Base-by-base conservation (phyloP, 2,888 invertebrate genomes). In the Xestia ashworthii region DNA sequence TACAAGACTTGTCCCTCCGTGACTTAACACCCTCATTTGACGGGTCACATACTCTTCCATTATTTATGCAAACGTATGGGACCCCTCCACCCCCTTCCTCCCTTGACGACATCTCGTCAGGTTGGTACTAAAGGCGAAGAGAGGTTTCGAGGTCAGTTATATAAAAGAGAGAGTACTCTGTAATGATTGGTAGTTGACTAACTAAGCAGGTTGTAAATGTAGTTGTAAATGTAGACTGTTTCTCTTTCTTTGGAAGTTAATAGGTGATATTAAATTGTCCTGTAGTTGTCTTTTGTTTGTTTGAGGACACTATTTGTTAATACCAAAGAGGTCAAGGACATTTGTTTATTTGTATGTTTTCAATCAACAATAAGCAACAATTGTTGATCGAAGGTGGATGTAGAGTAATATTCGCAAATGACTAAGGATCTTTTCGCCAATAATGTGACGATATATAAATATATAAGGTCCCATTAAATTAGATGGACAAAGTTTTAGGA, bases 31-130 rank as follows among this genome's bases (percentile, higher is more conserved):
- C 79, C 83, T 87, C 87, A 83, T 88, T 88, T 79, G 64, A 74
- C 85, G 79, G 87, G 85, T 88, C 88, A 78, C 80, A 82, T 70
- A 82, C 73, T 76, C 73, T 14, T 50, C n/a, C 72, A 83, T 87
- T 83, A 88, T 78, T 87, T 87, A 88, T 88, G 87, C 87, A 87
- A 83, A 85, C 81, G 81, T 72, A 73, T 78, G 65, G 67, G 74
- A 76, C 62, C 68, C 76, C 69, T 70, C 38, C 41, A 12, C 32
- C n/a, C 44, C n/a, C 65, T 65, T 25, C 8, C 44, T 19, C n/a
- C n/a, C n/a, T 44, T 65, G 65, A 14, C 62, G 53, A 73, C 66
- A 60, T 58, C 50, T 60, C 64, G 65, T 67, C 66, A 67, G 32
- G 71, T 60, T 64, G 71, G 68, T 71, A 41, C n/a, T 48, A 25